Base-by-base conservation (phyloP, 2,888 invertebrate genomes). In the Neuroscelio doddi region DNA sequence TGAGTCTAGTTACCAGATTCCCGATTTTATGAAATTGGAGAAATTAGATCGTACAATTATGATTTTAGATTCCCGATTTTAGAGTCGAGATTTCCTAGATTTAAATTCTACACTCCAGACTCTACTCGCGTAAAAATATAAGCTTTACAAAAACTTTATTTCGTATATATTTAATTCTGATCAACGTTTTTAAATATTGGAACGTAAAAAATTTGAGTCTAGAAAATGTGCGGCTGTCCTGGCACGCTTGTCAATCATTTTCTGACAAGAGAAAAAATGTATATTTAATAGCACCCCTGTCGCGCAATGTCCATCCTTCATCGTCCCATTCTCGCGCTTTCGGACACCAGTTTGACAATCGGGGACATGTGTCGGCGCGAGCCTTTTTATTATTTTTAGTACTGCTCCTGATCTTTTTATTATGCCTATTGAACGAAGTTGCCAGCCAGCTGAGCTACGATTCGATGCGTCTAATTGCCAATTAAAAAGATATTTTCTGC, bases 401-500 rank as follows among this genome's bases (percentile, higher is more conserved):
- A n/a, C n/a, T n/a, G n/a, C n/a, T n/a, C n/a, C n/a, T 21, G 21
- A 3, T 5, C 21, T 21, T 21, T 21, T 21, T 21, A 21, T 21
- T 21, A 21, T 21, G 21, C 21, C 21, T 5, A 21, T 21, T 21
- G 21, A 21, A 5, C 2, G 3, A 21, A 7, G 41, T n/a, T n/a
- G n/a, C n/a, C 36, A 32, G 46, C 52, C 83, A 83, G 83, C 82
- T 82, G 83, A 79, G 74, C 74, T 57, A 62, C 71, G 53, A 72
- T 72, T 71, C 74, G 70, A 78, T 75, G 78, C 78, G 74, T 72
- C 82, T 82, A 83, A 83, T 83, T 83, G 83, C 77, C 82, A 82
- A 83, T 83, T 83, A 82, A 82, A 80, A 80, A 79, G 75, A 80
- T 78, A 79, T 80, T 81, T 76, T 68, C n/a, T n/a, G n/a, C n/a